phyloP scores from a whole-genome alignment of 2,797 vertebrate species.

The Hydrocynus forskahlii region DNA sequence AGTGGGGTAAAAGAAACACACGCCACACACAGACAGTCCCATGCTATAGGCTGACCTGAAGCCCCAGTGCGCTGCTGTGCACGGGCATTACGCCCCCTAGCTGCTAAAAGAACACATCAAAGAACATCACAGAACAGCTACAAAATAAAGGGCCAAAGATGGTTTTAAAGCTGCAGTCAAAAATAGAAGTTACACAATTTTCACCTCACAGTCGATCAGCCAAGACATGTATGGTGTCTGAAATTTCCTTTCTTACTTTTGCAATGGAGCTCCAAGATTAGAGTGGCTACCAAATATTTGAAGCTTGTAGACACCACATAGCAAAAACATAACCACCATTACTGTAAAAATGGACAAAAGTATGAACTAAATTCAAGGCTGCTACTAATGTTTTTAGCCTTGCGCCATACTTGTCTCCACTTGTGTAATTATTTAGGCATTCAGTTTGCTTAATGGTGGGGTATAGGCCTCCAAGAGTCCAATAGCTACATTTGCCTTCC shows the following conservation, averaged over 20 bases:
- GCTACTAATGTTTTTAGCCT: too few species aligned
- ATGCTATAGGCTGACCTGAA: slow-evolving; percentile 76
- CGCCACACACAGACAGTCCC: slow-evolving; percentile 51
- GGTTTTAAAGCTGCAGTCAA: background rate
- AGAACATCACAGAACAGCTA: slow-evolving; percentile 46
- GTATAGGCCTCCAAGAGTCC: too few species aligned
- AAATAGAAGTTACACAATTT: background rate
- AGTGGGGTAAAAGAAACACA: slow-evolving; percentile 30
- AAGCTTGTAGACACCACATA: too few species aligned
- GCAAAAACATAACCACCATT: too few species aligned
- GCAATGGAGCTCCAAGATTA: background rate
- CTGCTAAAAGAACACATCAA: slow-evolving; percentile 71
- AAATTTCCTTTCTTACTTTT: background rate
- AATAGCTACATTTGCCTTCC: too few species aligned
- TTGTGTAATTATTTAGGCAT: too few species aligned
- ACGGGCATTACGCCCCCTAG: slow-evolving; percentile 66
- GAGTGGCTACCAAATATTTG: background rate
- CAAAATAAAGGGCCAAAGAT: background rate
- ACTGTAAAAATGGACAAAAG: too few species aligned
- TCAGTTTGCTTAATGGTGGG: too few species aligned
- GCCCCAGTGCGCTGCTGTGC: slow-evolving; percentile 66
- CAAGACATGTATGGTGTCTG: background rate
- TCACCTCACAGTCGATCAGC: background rate
- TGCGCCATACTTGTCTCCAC: too few species aligned
- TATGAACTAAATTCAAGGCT: too few species aligned